Percentiles rank a stretch among this genome's conserved stretches.
These are phyloP conservation scores for Oreortyx pictus DNA, from an alignment of 2,797 vertebrate genomes.

Conservation along the genomic window DNA sequence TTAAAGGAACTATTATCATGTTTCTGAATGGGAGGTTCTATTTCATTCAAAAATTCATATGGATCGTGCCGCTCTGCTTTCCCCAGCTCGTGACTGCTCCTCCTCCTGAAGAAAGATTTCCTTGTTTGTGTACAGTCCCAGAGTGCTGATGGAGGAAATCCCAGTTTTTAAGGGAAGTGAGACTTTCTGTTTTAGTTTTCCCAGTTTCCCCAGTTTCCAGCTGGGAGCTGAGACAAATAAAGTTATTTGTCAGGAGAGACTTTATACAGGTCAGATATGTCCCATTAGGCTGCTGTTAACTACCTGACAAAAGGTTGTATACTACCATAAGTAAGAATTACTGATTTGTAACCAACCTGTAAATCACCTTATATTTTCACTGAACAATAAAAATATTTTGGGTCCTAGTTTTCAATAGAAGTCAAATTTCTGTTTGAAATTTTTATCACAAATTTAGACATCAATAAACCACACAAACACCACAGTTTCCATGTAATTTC, in stretches of 20 bases:
- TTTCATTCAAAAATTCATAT: rapidly evolving
- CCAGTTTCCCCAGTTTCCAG: not conserved
- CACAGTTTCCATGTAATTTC: not conserved
- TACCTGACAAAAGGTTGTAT: not conserved
- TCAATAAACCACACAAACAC: not conserved
- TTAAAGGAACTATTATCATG: rapidly evolving
- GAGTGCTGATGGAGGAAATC: not conserved
- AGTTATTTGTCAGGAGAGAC: not conserved
- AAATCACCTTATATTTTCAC: not conserved
- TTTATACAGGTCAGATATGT: not conserved
- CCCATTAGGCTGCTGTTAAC: not conserved
- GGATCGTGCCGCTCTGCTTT: not conserved
- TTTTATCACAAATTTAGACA: not conserved
- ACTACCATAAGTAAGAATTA: not conserved
- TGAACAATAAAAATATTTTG: not conserved
- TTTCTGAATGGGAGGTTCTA: not conserved
- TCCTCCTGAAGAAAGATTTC: not conserved
- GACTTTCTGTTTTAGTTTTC: not conserved
- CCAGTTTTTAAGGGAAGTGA: not conserved
- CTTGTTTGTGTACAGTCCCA: not conserved
- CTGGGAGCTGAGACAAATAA: not conserved
- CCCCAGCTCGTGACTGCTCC: not conserved
- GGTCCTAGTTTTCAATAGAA: not conserved
- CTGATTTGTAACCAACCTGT: not conserved
- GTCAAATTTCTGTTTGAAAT: not conserved